These are phyloP conservation scores for Dipus sagitta DNA, from an alignment of 2,797 vertebrate species.

Conservation along the genomic window DNA sequence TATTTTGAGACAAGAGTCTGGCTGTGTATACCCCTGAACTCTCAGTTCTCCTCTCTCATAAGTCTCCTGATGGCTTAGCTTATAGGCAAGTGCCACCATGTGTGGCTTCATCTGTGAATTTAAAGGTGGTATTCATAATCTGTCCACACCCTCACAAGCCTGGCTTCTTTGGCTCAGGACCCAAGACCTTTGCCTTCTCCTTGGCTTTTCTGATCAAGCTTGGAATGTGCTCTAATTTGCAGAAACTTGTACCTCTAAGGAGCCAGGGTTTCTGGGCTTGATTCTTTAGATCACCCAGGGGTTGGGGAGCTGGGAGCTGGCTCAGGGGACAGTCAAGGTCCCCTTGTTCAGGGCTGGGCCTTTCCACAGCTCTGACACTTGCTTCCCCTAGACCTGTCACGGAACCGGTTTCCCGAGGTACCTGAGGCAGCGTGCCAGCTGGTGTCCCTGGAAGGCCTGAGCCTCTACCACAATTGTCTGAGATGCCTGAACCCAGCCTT, in stretches of 20 bases:
- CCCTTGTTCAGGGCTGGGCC: neutral
- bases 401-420: constrained; percentile 95
- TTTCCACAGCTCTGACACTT: neutral
- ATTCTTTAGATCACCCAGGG: neutral
- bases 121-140: neutral
- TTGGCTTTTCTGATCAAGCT: neutral
- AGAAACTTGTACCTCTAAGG: constrained; percentile 6
- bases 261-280: constrained; percentile 1
- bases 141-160: neutral
- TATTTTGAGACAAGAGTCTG: neutral
- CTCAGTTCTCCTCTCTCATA: neutral
- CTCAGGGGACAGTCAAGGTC: neutral
- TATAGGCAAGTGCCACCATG: neutral
- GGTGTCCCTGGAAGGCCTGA: constrained; percentile 94
- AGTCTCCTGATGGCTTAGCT: neutral
- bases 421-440: constrained; percentile 94
- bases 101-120: neutral
- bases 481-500: constrained; percentile 91
- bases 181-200: constrained; percentile 11
- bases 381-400: constrained; percentile 90
- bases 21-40: neutral
- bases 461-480: constrained; percentile 96
- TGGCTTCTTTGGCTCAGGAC: constrained; percentile 5
- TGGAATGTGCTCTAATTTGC: constrained; percentile 12
- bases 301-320: neutral